These are phyloP conservation scores for Diploptera punctata DNA, from an alignment of 2,888 invertebrate genomes.

Conservation along the genomic window DNA sequence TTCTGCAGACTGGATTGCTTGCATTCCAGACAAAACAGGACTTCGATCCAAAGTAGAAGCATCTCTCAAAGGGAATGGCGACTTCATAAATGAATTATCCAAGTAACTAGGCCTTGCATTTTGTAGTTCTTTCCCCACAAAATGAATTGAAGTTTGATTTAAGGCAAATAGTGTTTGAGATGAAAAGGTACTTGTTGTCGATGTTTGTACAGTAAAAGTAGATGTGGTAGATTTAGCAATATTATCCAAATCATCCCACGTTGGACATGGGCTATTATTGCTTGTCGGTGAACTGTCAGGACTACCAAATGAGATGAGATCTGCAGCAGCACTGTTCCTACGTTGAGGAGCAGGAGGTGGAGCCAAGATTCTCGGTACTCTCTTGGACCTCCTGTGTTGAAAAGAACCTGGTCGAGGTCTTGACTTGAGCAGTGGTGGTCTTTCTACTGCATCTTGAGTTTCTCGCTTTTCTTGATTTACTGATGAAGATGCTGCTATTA, in stretches of 20 bases:
- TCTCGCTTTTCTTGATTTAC: neutral
- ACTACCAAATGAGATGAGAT: slow-evolving; percentile 35
- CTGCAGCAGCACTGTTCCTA: slow-evolving; percentile 45
- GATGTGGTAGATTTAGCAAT: neutral
- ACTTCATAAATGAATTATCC: neutral
- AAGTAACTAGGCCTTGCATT: neutral
- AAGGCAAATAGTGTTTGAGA: neutral
- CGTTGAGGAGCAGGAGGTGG: slow-evolving; percentile 48
- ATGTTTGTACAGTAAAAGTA: neutral
- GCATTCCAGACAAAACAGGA: neutral
- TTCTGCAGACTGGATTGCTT: slow-evolving; percentile 6
- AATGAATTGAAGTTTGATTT: neutral
- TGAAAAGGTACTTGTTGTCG: too few relatives aligned
- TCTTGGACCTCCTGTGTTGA: slow-evolving; percentile 51
- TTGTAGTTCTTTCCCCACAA: neutral
- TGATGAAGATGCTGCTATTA: neutral
- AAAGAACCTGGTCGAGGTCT: slow-evolving; percentile 65
- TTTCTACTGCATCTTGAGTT: neutral
- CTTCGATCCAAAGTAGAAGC: neutral
- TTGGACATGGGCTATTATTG: slow-evolving; percentile 38
- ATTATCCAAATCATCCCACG: neutral
- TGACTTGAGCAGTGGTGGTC: slow-evolving; percentile 51
- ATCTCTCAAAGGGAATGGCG: neutral
- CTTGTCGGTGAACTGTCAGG: slow-evolving; percentile 40
- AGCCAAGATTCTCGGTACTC: slow-evolving; percentile 47